Evolutionary conservation across 2,113 vertebrate species (phyloP).

Genomic region (Oncorhynchus keta): DNA sequence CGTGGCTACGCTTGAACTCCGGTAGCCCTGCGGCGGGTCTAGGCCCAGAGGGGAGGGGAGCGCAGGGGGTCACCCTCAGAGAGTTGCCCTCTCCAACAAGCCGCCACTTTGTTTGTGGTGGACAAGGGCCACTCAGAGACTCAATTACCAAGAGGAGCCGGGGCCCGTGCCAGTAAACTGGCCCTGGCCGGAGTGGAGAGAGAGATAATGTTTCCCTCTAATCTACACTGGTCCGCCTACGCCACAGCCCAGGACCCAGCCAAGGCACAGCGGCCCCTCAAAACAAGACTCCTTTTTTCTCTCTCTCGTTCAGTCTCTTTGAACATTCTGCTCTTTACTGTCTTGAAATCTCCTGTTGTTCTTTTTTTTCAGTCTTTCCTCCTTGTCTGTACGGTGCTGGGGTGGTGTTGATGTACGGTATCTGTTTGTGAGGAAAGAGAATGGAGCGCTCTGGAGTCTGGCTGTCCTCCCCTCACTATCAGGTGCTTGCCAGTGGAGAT

Average conservation of each 20-base stretch:
- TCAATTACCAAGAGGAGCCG: constrained; percentile 74
- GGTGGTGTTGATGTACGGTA: constrained; percentile 28
- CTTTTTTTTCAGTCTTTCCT: neutral
- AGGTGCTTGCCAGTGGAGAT: neutral
- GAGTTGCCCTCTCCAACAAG: constrained; percentile 67
- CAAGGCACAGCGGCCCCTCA: neutral
- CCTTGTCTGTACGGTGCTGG: neutral
- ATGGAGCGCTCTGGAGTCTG: constrained; percentile 53
- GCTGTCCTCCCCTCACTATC: constrained; percentile 22
- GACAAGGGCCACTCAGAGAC: constrained; percentile 75
- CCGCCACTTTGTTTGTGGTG: constrained; percentile 82
- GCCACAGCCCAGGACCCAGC: constrained; percentile 32
- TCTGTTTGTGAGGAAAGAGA: constrained; percentile 38
- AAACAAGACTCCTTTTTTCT: neutral
- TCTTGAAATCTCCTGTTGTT: neutral
- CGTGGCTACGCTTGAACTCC: constrained; percentile 87
- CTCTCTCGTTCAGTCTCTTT: constrained; percentile 25
- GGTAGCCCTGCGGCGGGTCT: constrained; percentile 63
- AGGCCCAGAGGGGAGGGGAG: constrained; percentile 13
- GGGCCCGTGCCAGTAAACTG: constrained; percentile 69
- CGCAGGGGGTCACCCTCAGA: constrained; percentile 58
- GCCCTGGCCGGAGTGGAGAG: constrained; percentile 69
- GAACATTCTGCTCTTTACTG: constrained; percentile 35
- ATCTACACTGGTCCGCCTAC: constrained; percentile 82
- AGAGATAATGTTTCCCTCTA: constrained; percentile 86